Evolutionary conservation across 2,888 invertebrate genomes (phyloP).

Genomic region (Trichopoda pennipes): DNA sequence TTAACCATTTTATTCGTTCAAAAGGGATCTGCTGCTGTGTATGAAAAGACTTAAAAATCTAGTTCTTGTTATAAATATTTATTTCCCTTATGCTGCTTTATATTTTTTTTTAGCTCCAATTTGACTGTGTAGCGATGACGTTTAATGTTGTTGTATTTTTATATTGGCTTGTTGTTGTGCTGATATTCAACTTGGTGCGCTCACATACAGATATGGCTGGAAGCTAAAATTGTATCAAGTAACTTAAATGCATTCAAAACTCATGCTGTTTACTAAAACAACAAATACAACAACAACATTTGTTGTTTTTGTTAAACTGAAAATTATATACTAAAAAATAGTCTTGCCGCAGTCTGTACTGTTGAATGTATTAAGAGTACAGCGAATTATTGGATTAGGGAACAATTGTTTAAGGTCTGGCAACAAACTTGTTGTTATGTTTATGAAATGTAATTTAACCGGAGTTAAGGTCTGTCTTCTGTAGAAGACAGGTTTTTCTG

Average conservation of each 20-base stretch:
- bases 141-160: conserved; percentile 5
- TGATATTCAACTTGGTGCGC: conserved; percentile 23
- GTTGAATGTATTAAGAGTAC: conserved; percentile 52
- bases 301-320: conserved; percentile 46
- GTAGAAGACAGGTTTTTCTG: too few relatives aligned
- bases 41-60: neutral
- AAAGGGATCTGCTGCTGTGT: conserved; percentile 3
- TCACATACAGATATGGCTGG: conserved; percentile 37
- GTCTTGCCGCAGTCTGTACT: conserved; percentile 47
- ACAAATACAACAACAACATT: conserved; percentile 36
- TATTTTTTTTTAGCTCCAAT: conserved; percentile 2
- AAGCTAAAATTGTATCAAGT: conserved; percentile 64
- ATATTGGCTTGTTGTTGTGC: conserved; percentile 4
- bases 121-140: neutral
- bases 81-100: too few relatives aligned
- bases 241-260: conserved; percentile 61
- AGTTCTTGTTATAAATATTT: neutral
- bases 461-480: too few relatives aligned
- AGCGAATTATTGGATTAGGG: conserved; percentile 14
- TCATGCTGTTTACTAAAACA: conserved; percentile 63
- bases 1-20: conserved; percentile 16
- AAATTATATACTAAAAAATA: conserved; percentile 60
- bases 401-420: neutral
- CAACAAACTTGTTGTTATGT: too few relatives aligned
- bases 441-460: too few relatives aligned